These are phyloP conservation scores for Eristalinus sepulchralis DNA, from an alignment of 2,888 invertebrate genomes.

Conservation along the genomic window DNA sequence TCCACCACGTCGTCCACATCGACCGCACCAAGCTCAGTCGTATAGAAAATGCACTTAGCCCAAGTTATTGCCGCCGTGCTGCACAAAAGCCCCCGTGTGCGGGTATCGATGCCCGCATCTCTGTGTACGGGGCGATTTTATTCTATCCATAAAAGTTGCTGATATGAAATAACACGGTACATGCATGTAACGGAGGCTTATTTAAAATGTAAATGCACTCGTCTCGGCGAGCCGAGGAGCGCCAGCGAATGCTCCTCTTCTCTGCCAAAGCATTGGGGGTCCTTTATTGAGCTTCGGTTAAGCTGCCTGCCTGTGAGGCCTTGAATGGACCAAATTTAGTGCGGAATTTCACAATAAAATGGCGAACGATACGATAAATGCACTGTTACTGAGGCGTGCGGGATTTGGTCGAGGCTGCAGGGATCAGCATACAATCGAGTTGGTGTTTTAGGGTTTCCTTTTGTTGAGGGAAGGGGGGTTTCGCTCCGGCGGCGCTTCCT, in stretches of 20 bases:
- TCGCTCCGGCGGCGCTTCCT: neutral
- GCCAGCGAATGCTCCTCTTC: no score
- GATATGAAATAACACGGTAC: constrained; percentile 66
- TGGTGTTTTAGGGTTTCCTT: constrained; percentile 17
- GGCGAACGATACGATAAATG: constrained; percentile 43
- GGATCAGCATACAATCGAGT: constrained; percentile 41
- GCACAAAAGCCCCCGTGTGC: constrained; percentile 34
- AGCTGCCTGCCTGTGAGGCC: neutral
- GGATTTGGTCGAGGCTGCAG: neutral
- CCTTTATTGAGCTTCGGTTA: constrained; percentile 18
- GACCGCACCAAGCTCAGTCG: neutral
- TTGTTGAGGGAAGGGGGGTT: neutral
- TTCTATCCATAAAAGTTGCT: constrained; percentile 65
- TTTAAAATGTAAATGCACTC: constrained; percentile 67
- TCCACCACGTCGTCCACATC: neutral
- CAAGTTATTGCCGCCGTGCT: constrained; percentile 64
- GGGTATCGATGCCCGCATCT: constrained; percentile 53
- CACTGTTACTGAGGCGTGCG: constrained; percentile 37
- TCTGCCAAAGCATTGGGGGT: neutral
- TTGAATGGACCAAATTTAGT: constrained; percentile 46
- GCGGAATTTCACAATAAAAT: constrained; percentile 37
- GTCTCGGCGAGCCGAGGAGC: neutral
- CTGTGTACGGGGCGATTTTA: constrained; percentile 47
- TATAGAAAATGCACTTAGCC: constrained; percentile 64
- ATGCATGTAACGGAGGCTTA: constrained; percentile 57